Evolutionary conservation across 2,888 invertebrate genomes (phyloP).

Genomic region (Eugnorisma glareosa): DNA sequence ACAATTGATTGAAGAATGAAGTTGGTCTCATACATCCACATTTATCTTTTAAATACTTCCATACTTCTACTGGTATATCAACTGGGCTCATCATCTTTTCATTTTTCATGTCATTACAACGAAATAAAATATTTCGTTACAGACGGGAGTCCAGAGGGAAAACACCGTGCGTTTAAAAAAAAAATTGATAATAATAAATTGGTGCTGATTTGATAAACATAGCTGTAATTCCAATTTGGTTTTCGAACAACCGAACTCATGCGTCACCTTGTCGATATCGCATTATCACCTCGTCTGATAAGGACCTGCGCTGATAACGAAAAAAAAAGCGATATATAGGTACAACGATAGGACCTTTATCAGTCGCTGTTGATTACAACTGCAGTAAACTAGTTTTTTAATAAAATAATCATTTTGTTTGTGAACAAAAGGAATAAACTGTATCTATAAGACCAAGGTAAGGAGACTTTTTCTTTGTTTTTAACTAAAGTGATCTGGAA

Average conservation of each 20-base stretch:
- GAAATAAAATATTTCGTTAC: not conserved
- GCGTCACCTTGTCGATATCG: slow-evolving; percentile 66
- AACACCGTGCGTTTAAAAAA: not conserved
- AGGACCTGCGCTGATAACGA: slow-evolving; percentile 51
- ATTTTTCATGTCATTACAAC: too few species aligned
- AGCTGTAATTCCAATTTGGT: not conserved
- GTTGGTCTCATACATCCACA: too few species aligned
- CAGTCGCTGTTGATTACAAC: slow-evolving; percentile 65
- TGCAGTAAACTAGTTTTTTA: slow-evolving; percentile 54
- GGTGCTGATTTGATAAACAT: not conserved
- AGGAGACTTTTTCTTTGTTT: slow-evolving; percentile 25
- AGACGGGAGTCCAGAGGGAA: not conserved
- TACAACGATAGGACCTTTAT: slow-evolving; percentile 61
- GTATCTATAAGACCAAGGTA: slow-evolving; percentile 30
- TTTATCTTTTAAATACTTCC: too few species aligned
- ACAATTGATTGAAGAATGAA: too few species aligned
- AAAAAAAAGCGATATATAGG: slow-evolving; percentile 69
- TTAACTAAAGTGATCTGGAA: not conserved
- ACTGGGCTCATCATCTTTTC: too few species aligned
- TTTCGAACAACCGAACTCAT: not conserved
- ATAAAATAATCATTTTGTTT: slow-evolving; percentile 41
- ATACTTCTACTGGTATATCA: too few species aligned
- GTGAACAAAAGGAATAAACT: slow-evolving; percentile 42
- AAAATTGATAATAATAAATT: not conserved
- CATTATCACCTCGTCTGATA: slow-evolving; percentile 60